Conservation (phyloP, 2,797 vertebrate species). For the Gallinago solitaria region DNA sequence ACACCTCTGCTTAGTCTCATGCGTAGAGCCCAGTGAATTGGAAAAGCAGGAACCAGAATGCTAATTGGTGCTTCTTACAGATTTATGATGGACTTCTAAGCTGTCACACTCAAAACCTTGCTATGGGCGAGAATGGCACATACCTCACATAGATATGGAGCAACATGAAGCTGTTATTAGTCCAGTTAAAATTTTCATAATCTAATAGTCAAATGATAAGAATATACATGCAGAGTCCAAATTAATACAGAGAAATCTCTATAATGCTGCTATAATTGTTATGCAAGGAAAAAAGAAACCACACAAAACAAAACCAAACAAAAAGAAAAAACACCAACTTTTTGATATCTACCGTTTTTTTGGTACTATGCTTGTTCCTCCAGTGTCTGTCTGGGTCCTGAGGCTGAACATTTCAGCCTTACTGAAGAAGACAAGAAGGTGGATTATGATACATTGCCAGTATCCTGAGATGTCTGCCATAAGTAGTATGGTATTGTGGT, state of each 20-base stretch:
- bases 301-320: neutral
- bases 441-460: neutral
- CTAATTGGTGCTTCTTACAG: neutral
- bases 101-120: neutral
- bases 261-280: neutral
- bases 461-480: neutral
- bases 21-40: rapidly evolving
- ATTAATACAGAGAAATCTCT: neutral
- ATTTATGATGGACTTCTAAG: neutral
- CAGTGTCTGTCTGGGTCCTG: neutral
- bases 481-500: neutral
- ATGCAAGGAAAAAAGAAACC: neutral
- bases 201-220: neutral
- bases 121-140: neutral
- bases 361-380: neutral
- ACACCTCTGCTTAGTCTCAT: neutral
- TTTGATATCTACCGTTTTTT: neutral
- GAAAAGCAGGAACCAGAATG: neutral
- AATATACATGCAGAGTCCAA: neutral
- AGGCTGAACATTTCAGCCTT: neutral
- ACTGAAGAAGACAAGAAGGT: neutral
- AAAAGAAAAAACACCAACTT: neutral
- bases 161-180: neutral
- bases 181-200: neutral
- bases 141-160: neutral